Evolutionary conservation across 1,140 invertebrate species (phyloP).

Genomic region (Aricia agestis): DNA sequence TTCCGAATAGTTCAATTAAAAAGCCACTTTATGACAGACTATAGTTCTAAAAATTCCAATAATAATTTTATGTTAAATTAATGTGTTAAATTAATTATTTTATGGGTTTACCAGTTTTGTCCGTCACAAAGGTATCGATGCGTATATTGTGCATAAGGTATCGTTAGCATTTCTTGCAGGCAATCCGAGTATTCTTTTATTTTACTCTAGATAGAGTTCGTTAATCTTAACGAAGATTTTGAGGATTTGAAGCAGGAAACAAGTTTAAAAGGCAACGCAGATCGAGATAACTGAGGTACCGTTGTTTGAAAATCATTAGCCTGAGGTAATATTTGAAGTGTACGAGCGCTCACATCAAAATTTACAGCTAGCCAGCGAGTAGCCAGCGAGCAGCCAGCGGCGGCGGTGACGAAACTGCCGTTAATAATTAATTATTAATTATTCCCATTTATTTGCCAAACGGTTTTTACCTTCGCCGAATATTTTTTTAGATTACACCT

Average conservation of each 20-base stretch:
- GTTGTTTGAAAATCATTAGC: not conserved
- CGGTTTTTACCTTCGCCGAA: not conserved
- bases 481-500: not conserved
- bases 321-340: not conserved
- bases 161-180: too few relatives aligned
- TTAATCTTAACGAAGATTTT: too few relatives aligned
- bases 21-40: too few relatives aligned
- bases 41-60: too few relatives aligned
- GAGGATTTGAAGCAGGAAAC: not conserved
- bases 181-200: too few relatives aligned
- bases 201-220: too few relatives aligned
- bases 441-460: not conserved
- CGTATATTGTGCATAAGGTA: too few relatives aligned
- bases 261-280: not conserved
- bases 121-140: too few relatives aligned
- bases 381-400: not conserved
- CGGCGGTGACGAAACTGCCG: not conserved
- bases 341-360: slow-evolving; percentile 6
- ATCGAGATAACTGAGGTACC: not conserved
- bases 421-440: slow-evolving; percentile 2
- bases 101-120: not conserved
- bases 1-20: too few relatives aligned
- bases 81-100: not conserved
- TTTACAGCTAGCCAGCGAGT: slow-evolving; percentile 11
- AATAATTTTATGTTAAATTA: too few relatives aligned